Evolutionary conservation across 2,888 invertebrate species (phyloP), one percentile per base, ranked within the genome.

Genomic region (Furcula furcula): DNA sequence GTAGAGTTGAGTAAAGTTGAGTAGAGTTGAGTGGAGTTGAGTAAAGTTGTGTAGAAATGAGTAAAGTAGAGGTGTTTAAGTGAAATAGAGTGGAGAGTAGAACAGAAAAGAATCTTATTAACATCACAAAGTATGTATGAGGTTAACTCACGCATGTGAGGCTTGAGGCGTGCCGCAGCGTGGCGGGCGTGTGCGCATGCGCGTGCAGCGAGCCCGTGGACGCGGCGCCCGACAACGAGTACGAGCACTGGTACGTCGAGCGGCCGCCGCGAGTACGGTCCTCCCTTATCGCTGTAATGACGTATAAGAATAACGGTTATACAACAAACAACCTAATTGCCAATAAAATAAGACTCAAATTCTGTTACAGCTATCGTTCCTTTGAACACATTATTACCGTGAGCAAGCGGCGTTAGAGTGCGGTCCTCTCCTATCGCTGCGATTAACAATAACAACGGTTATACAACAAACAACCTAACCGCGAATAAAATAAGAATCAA

Each of bases 371-470:
- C n/a, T n/a, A n/a, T n/a, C n/a, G n/a, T n/a, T n/a, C n/a, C n/a
- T n/a, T n/a, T n/a, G n/a, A n/a, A n/a, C n/a, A n/a, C 97, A 97
- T 75, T 97, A 97, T 78, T 98, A 98, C 12, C 98, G 98, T 36
- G 98, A 98, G 26, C 98, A 92, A 0, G 98, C 98, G 35, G 98
- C 98, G 30, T 98, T n/a, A n/a, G 91, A 0, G 98, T 98, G 31
- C 98, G 89, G 80, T 98, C 98, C 71, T 97, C 97, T 41, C 98
- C 90, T 39, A 98, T 98, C 5, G 98, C 98, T 92, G 83, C 34
- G 69, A 43, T 12, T 23, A 3, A n/a, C n/a, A n/a, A n/a, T n/a
- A n/a, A n/a, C n/a, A n/a, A n/a, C n/a, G n/a, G 2, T 13, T 10
- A 21, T 7, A 7, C 21, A 21, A 21, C 21, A 21, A 3, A n/a